Percentiles rank a stretch among this genome's conserved stretches.
These are phyloP conservation scores for Ganaspis brasiliensis DNA, from an alignment of 2,888 invertebrate species.

Conservation along the genomic window DNA sequence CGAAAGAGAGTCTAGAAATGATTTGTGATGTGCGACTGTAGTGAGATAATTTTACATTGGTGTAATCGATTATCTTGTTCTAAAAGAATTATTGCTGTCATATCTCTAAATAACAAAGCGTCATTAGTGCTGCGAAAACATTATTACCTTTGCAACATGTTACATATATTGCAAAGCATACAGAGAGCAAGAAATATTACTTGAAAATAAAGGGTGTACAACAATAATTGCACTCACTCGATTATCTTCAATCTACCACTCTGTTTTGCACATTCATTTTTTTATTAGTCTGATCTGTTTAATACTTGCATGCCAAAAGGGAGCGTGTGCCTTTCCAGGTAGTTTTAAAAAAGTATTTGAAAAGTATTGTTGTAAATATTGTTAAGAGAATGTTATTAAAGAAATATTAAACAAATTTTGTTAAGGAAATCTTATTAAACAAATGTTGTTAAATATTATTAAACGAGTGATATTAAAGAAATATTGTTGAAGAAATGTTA, in stretches of 20 bases:
- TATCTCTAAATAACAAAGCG: conserved; percentile 26
- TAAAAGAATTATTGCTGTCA: conserved; percentile 16
- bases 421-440: no score
- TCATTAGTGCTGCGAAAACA: conserved; percentile 1
- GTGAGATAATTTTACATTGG: conserved; percentile 14
- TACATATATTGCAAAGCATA: conserved; percentile 13
- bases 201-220: neutral
- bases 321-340: no score
- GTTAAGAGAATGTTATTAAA: no score
- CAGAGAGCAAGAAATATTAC: neutral
- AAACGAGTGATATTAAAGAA: no score
- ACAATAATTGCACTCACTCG: neutral
- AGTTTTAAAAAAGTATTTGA: no score
- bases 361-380: no score
- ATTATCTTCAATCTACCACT: neutral
- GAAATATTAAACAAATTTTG: no score
- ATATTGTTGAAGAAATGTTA: no score
- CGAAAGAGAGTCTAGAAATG: conserved; percentile 13
- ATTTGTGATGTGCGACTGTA: conserved; percentile 14
- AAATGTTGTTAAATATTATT: no score
- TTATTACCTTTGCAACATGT: neutral
- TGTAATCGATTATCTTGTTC: conserved; percentile 21
- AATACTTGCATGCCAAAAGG: no score
- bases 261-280: neutral
- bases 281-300: neutral